Evolutionary conservation across 2,113 vertebrate species (phyloP).

Genomic region (Struthidea cinerea): DNA sequence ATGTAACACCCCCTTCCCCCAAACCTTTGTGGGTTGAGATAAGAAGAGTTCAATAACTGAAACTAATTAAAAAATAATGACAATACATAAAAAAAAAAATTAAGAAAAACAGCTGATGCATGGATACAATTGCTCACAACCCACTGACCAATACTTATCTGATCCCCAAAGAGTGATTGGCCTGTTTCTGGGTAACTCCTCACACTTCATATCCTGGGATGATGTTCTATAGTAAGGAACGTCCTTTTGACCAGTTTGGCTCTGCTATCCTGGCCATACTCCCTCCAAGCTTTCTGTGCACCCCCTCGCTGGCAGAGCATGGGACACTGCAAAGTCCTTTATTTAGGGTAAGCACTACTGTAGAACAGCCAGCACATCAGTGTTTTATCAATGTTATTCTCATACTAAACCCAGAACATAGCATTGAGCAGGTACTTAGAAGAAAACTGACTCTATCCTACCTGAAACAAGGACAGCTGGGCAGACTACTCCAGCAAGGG

Average conservation of each 20-base stretch:
- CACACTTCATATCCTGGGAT: background rate
- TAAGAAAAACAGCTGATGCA: background rate
- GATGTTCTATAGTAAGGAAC: background rate
- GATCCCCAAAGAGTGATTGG: background rate
- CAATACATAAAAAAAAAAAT: background rate
- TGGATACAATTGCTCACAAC: background rate
- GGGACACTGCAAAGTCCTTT: background rate
- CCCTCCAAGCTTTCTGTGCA: background rate
- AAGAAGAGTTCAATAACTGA: background rate
- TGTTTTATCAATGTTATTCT: background rate
- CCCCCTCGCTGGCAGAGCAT: background rate
- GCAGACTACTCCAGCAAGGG: background rate
- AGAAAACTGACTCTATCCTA: background rate
- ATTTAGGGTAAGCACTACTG: background rate
- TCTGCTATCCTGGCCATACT: background rate
- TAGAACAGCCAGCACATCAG: background rate
- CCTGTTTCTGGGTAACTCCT: background rate
- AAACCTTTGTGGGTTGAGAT: background rate
- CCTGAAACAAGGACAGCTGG: background rate
- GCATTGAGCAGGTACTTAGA: background rate
- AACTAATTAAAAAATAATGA: background rate
- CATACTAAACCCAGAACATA: background rate
- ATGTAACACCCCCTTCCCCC: accelerated
- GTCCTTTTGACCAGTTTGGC: background rate
- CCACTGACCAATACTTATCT: background rate